Evolutionary conservation across 1,140 invertebrate species (phyloP).

Genomic region (Agrypnia vestita): DNA sequence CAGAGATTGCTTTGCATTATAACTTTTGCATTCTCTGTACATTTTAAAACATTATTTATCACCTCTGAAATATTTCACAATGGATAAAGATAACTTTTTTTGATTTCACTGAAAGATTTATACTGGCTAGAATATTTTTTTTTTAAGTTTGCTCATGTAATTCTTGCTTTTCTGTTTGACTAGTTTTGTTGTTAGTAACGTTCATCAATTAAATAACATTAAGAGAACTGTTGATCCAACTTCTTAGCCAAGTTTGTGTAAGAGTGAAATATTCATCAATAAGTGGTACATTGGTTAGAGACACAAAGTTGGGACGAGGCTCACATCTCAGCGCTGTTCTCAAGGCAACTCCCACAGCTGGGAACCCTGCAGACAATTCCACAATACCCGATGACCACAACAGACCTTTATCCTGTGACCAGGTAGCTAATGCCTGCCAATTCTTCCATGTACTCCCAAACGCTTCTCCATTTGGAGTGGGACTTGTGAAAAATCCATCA

Average conservation of each 20-base stretch:
- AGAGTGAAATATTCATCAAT: constrained; percentile 46
- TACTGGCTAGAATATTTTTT: too few species aligned
- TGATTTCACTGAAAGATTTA: too few species aligned
- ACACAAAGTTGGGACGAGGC: constrained; percentile 49
- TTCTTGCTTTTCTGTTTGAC: too few species aligned
- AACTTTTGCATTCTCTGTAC: too few species aligned
- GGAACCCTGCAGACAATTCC: constrained; percentile 46
- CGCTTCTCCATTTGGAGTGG: constrained; percentile 48
- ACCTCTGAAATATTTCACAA: too few species aligned
- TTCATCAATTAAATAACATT: constrained; percentile 25
- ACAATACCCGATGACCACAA: constrained; percentile 56
- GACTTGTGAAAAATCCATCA: constrained; percentile 58
- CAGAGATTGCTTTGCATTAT: too few species aligned
- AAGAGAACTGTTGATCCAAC: constrained; percentile 45
- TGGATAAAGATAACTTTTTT: too few species aligned
- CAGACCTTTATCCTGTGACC: constrained; percentile 49
- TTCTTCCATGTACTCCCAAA: constrained; percentile 59
- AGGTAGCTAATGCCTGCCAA: constrained; percentile 51
- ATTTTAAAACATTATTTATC: too few species aligned
- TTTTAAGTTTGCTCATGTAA: too few species aligned
- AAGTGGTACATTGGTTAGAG: constrained; percentile 49
- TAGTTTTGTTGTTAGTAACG: too few species aligned
- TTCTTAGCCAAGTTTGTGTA: constrained; percentile 52
- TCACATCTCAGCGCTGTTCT: constrained; percentile 46
- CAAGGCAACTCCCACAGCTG: constrained; percentile 50